phyloP scores from a whole-genome alignment of 2,888 invertebrate genomes.

The Marronus borbonicus region DNA sequence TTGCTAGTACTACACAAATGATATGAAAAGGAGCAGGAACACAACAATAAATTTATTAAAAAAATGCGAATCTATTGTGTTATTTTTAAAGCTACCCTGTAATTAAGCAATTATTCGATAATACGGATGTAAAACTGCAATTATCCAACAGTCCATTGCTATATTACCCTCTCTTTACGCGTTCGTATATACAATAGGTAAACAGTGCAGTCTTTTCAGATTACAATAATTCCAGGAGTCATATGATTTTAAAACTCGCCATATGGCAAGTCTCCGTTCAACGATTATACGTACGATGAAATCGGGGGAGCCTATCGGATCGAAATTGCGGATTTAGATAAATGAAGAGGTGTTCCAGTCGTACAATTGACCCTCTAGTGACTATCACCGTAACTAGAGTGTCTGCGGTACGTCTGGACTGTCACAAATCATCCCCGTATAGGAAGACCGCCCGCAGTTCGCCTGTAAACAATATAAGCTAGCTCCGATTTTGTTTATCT shows the following conservation, averaged over 20 bases:
- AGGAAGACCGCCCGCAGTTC: conserved; percentile 61
- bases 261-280: conserved; percentile 57
- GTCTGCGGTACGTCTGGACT: conserved; percentile 52
- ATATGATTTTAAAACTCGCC: conserved; percentile 57
- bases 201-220: conserved; percentile 60
- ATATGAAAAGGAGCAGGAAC: too few species aligned
- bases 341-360: conserved; percentile 67
- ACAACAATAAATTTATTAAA: too few species aligned
- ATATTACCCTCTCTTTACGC: conserved; percentile 45
- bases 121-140: conserved; percentile 43
- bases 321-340: conserved; percentile 66
- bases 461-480: conserved; percentile 60
- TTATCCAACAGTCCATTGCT: conserved; percentile 47
- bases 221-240: conserved; percentile 52
- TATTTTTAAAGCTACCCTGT: conserved; percentile 7
- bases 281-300: conserved; percentile 56
- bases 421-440: conserved; percentile 59
- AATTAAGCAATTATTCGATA: conserved; percentile 44
- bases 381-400: conserved; percentile 46
- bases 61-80: not conserved
- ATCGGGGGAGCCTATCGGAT: conserved; percentile 58
- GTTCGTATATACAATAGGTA: conserved; percentile 56
- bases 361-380: conserved; percentile 54
- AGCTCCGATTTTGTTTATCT: conserved; percentile 51
- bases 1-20: too few species aligned